Evolutionary conservation across 2,888 invertebrate species (phyloP).

Genomic region (Euzophera pinguis): DNA sequence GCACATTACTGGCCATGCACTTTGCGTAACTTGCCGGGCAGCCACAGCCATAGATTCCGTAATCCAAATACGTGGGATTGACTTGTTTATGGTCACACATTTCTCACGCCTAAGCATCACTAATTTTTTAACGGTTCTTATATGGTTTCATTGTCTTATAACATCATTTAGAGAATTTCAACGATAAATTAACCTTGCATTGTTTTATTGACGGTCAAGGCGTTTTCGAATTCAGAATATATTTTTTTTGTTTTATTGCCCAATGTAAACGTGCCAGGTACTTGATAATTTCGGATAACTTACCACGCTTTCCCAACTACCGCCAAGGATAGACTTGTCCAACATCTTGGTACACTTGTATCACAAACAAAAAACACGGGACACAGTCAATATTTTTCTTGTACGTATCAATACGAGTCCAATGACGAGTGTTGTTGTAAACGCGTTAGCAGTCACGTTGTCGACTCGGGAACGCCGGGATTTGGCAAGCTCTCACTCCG

Average conservation of each 20-base stretch:
- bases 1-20: slow-evolving; percentile 58
- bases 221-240: neutral
- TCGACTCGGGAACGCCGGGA: slow-evolving; percentile 44
- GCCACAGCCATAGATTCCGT: slow-evolving; percentile 30
- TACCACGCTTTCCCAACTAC: slow-evolving; percentile 77
- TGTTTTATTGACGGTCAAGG: slow-evolving; percentile 2
- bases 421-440: slow-evolving; percentile 35
- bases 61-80: slow-evolving; percentile 34
- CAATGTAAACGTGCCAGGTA: neutral
- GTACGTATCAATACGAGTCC: slow-evolving; percentile 21
- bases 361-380: slow-evolving; percentile 32
- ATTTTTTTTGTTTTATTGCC: neutral
- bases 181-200: slow-evolving; percentile 9
- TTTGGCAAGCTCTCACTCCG: slow-evolving; percentile 64
- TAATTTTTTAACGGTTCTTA: slow-evolving; percentile 13
- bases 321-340: slow-evolving; percentile 68
- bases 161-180: slow-evolving; percentile 4
- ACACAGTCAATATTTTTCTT: slow-evolving; percentile 34
- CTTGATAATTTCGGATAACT: slow-evolving; percentile 33
- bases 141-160: slow-evolving; percentile 4
- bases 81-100: slow-evolving; percentile 21
- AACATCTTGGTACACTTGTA: slow-evolving; percentile 51
- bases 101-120: slow-evolving; percentile 18
- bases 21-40: slow-evolving; percentile 57
- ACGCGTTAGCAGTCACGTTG: slow-evolving; percentile 60